These are phyloP conservation scores for Euzetes globulus DNA, from an alignment of 2,888 invertebrate genomes.

Conservation along the genomic window DNA sequence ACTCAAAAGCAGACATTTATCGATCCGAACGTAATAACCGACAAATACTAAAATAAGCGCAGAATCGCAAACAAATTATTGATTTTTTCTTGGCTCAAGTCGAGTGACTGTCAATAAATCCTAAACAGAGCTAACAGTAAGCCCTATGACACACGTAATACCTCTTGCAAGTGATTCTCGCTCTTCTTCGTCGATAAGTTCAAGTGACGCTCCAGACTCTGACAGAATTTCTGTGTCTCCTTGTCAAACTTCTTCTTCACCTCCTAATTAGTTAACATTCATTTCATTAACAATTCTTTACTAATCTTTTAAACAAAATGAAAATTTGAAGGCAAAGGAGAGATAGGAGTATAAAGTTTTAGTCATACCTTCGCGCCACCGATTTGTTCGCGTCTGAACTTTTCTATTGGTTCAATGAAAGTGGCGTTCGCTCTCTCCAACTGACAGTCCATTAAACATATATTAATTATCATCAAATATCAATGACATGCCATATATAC, in stretches of 20 bases:
- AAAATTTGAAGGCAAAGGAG: not conserved
- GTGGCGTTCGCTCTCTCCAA: constrained; percentile 82
- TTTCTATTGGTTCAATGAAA: constrained; percentile 85
- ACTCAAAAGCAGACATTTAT: constrained; percentile 20
- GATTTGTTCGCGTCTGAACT: constrained; percentile 87
- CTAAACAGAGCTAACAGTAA: not conserved
- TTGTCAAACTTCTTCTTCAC: constrained; percentile 97
- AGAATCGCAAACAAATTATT: constrained; percentile 12
- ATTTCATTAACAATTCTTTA: too few species aligned
- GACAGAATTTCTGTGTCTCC: constrained; percentile 93
- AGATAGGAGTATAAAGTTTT: not conserved
- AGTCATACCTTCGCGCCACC: constrained; percentile 67
- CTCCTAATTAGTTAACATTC: constrained; percentile 51
- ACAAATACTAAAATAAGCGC: not conserved
- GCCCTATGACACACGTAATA: not conserved
- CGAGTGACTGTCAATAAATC: not conserved
- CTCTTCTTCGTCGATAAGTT: constrained; percentile 86
- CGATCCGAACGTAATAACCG: not conserved
- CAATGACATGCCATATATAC: constrained; percentile 51
- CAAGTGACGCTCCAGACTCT: constrained; percentile 88
- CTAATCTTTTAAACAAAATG: not conserved
- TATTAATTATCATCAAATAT: constrained; percentile 24
- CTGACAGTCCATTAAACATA: constrained; percentile 54
- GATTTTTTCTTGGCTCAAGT: constrained; percentile 16
- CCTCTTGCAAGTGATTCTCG: constrained; percentile 83